A percentile compares a stretch with the other conserved stretches of the same genome.
Evolutionary conservation across 1,140 invertebrate species (phyloP).

Genomic region (Chironomus tepperi): DNA sequence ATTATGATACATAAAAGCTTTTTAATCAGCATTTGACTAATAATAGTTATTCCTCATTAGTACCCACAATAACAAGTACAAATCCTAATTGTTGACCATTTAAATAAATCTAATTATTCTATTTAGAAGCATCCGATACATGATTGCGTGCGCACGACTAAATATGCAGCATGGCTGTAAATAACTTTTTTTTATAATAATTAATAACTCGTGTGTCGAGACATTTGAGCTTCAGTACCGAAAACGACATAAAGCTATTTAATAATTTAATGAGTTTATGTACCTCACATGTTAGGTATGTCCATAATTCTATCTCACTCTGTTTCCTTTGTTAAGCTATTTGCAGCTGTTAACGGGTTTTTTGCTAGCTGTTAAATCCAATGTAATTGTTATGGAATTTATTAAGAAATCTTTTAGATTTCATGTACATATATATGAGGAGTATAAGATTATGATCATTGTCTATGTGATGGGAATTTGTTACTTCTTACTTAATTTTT

Average conservation of each 20-base stretch:
- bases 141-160: too few relatives aligned
- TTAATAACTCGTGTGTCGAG: background rate
- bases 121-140: too few relatives aligned
- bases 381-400: background rate
- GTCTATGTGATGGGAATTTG: too few relatives aligned
- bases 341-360: background rate
- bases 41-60: too few relatives aligned
- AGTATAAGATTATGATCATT: background rate
- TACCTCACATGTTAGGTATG: background rate
- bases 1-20: too few relatives aligned
- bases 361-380: background rate
- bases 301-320: background rate
- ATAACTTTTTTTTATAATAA: too few relatives aligned
- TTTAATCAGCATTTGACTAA: too few relatives aligned
- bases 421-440: background rate
- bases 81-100: too few relatives aligned
- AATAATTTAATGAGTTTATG: conserved; percentile 10
- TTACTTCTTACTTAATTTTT: too few relatives aligned
- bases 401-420: background rate
- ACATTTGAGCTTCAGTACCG: conserved; percentile 11
- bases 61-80: too few relatives aligned
- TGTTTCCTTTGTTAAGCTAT: background rate
- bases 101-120: too few relatives aligned
- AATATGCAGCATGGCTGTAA: too few relatives aligned
- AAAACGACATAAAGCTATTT: background rate